A percentile compares a stretch with the other conserved stretches of the same genome.
These are phyloP conservation scores for Microplitis mediator DNA, from an alignment of 1,140 invertebrate genomes.

Conservation along the genomic window DNA sequence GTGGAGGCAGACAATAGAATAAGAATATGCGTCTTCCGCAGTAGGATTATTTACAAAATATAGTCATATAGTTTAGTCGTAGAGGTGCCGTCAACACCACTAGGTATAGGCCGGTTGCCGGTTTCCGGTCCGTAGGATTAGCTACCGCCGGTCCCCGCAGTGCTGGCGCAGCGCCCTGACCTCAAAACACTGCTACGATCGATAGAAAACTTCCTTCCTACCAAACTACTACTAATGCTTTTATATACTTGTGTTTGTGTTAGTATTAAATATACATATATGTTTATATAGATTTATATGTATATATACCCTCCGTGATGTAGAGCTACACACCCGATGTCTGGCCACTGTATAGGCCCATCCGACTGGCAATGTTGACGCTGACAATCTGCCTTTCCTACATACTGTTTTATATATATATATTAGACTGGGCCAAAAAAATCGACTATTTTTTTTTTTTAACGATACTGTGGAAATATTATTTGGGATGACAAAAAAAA, in stretches of 20 bases:
- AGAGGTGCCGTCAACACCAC: slow-evolving; percentile 1
- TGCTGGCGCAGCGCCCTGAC: slow-evolving; percentile 54
- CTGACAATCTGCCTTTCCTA: not conserved
- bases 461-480: too few species aligned
- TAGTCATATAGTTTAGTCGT: not conserved
- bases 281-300: slow-evolving; percentile 11
- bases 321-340: slow-evolving; percentile 15
- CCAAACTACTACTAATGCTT: slow-evolving; percentile 1
- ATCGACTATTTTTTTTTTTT: too few species aligned
- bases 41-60: not conserved
- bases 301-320: slow-evolving; percentile 4
- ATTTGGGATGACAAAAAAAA: too few species aligned
- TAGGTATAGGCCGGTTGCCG: slow-evolving; percentile 26
- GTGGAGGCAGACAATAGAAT: not conserved
- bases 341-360: slow-evolving; percentile 18
- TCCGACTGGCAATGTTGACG: not conserved
- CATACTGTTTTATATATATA: not conserved
- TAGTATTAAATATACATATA: not conserved
- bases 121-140: slow-evolving; percentile 32
- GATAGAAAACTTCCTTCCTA: slow-evolving; percentile 54
- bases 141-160: slow-evolving; percentile 44
- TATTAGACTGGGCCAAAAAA: too few species aligned
- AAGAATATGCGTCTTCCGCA: not conserved
- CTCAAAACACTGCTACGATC: slow-evolving; percentile 49
- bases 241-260: not conserved